phyloP scores from a whole-genome alignment of 1,140 invertebrate species.

The Drosophila pectinifera region DNA sequence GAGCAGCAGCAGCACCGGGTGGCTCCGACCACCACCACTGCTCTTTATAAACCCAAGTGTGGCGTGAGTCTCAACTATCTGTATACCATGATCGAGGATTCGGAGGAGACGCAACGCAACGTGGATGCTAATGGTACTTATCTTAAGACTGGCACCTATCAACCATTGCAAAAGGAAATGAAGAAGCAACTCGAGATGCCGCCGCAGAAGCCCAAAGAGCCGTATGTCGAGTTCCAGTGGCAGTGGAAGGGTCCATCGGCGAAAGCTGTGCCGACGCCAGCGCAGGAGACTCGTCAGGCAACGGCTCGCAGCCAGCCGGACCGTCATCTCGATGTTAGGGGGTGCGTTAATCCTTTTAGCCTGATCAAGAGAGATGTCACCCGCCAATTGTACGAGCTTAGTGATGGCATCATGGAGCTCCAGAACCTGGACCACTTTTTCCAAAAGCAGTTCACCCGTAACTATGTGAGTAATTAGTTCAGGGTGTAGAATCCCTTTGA shows the following conservation, averaged over 20 bases:
- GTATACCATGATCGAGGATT: slow-evolving; percentile 82
- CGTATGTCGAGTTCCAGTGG: not conserved
- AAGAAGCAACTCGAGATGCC: slow-evolving; percentile 20
- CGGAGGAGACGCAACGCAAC: slow-evolving; percentile 75
- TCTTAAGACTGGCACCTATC: slow-evolving; percentile 80
- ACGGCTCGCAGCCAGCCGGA: not conserved
- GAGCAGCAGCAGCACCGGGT: not conserved
- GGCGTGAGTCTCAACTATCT: slow-evolving; percentile 63
- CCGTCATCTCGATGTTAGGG: slow-evolving; percentile 9
- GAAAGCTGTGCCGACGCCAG: not conserved
- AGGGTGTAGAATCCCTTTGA: too few relatives aligned
- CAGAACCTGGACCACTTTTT: slow-evolving; percentile 69
- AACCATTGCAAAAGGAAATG: slow-evolving; percentile 66
- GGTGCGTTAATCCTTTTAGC: slow-evolving; percentile 23
- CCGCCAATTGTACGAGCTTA: slow-evolving; percentile 52
- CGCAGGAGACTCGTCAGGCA: not conserved
- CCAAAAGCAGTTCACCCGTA: slow-evolving; percentile 73
- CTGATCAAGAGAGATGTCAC: slow-evolving; percentile 46
- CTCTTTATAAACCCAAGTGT: slow-evolving; percentile 9
- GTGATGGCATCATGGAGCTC: slow-evolving; percentile 61
- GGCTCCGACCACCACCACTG: not conserved
- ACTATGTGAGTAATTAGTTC: slow-evolving; percentile 69
- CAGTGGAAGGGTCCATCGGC: not conserved
- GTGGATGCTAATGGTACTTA: slow-evolving; percentile 79
- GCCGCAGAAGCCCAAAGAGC: not conserved